These are phyloP conservation scores for Gortyna flavago DNA, from an alignment of 2,888 invertebrate genomes.

Conservation along the genomic window DNA sequence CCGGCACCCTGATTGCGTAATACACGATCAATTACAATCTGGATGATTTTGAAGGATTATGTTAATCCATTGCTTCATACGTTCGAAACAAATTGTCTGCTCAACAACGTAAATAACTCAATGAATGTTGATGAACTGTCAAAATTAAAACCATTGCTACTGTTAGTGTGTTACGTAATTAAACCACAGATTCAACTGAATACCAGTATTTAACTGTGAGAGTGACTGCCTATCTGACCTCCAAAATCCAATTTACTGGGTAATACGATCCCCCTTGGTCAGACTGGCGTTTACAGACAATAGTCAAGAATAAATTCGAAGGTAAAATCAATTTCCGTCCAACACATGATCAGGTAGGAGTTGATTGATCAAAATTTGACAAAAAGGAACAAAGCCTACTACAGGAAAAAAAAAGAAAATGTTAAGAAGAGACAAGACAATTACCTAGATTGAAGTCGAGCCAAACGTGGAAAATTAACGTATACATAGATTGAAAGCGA, in stretches of 20 bases:
- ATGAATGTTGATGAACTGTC: too few relatives aligned
- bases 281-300: background rate
- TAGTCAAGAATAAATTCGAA: conserved; percentile 13
- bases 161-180: too few relatives aligned
- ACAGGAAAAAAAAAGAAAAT: conserved; percentile 29
- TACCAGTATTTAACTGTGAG: background rate
- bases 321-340: background rate
- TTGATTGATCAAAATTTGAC: conserved; percentile 46
- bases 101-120: too few relatives aligned
- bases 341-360: background rate
- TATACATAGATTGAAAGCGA: conserved; percentile 42
- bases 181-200: background rate
- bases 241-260: background rate
- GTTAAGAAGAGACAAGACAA: conserved; percentile 29
- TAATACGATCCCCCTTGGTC: too few relatives aligned
- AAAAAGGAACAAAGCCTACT: conserved; percentile 15
- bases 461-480: conserved; percentile 38
- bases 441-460: conserved; percentile 41
- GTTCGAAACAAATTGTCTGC: too few relatives aligned
- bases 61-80: too few relatives aligned
- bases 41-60: too few relatives aligned
- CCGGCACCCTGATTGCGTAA: background rate
- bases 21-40: too few relatives aligned
- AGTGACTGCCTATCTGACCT: background rate
- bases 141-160: too few relatives aligned